These are phyloP conservation scores for Nannoperca australis DNA, from an alignment of 2,797 vertebrate genomes.

Conservation along the genomic window DNA sequence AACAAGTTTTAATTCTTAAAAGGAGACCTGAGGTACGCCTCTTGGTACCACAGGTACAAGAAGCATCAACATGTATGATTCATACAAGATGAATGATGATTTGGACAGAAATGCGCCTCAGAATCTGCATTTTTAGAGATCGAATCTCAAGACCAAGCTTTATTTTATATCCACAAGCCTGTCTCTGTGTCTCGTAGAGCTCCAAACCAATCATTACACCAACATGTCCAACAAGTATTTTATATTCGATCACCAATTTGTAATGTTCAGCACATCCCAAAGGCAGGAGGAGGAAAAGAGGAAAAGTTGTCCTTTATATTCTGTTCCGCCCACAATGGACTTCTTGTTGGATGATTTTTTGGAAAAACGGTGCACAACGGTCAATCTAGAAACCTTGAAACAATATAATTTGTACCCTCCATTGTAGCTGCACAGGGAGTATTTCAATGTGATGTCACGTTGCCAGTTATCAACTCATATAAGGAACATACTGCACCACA, in stretches of 20 bases:
- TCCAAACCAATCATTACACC: slow-evolving; percentile 14
- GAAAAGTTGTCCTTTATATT: slow-evolving; percentile 13
- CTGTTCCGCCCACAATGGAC: background rate
- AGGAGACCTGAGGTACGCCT: slow-evolving; percentile 22
- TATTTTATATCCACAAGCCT: slow-evolving; percentile 10
- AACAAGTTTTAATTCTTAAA: slow-evolving; percentile 13
- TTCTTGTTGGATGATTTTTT: slow-evolving; percentile 4
- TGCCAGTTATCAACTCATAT: slow-evolving; percentile 28
- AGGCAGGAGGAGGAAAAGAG: background rate
- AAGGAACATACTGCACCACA: slow-evolving; percentile 11
- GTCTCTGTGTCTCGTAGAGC: slow-evolving; percentile 7
- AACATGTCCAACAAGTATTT: slow-evolving; percentile 31
- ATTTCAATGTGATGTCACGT: slow-evolving; percentile 1
- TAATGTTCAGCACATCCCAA: slow-evolving; percentile 29
- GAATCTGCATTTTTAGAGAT: slow-evolving; percentile 43
- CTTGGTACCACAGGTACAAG: slow-evolving; percentile 17
- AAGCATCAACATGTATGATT: slow-evolving; percentile 35
- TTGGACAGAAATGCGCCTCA: slow-evolving; percentile 15
- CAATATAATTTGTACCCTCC: background rate
- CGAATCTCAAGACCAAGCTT: slow-evolving; percentile 23
- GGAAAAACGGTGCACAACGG: background rate
- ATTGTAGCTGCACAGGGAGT: background rate
- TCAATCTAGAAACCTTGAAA: background rate
- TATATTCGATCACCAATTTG: slow-evolving; percentile 16
- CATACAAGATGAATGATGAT: slow-evolving; percentile 27